Conservation (phyloP, 2,113 vertebrate species). For the Spea multiplicata region DNA sequence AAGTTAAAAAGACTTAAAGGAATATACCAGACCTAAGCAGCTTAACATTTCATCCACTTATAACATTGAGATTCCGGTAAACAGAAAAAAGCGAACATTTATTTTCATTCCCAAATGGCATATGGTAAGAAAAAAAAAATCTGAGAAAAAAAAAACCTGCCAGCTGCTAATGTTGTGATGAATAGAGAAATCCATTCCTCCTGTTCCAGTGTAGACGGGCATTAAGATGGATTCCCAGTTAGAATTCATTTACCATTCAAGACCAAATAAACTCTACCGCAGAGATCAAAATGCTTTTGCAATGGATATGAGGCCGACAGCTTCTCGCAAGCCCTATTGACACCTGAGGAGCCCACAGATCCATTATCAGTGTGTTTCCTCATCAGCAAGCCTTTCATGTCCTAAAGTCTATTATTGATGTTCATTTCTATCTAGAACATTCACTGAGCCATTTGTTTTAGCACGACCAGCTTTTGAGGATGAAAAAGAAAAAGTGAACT, state of each 20-base stretch:
- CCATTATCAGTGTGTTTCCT: constrained; percentile 55
- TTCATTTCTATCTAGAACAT: constrained; percentile 60
- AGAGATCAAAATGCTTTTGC: constrained; percentile 32
- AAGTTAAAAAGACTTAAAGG: neutral
- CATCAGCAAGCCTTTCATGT: constrained; percentile 60
- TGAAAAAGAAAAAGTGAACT: constrained; percentile 55
- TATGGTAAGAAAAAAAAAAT: constrained; percentile 6
- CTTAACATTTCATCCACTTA: neutral
- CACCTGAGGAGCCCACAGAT: constrained; percentile 59
- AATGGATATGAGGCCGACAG: constrained; percentile 38
- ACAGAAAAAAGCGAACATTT: constrained; percentile 35
- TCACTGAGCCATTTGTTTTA: constrained; percentile 58
- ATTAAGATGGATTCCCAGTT: constrained; percentile 49
- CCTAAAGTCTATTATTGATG: constrained; percentile 56
- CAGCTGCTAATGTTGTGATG: constrained; percentile 38
- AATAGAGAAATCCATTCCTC: constrained; percentile 5
- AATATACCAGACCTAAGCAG: neutral
- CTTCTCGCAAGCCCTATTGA: constrained; percentile 46
- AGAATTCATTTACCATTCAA: constrained; percentile 45
- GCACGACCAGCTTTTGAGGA: constrained; percentile 55
- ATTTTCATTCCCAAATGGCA: constrained; percentile 18
- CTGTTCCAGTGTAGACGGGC: constrained; percentile 37
- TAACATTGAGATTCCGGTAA: neutral
- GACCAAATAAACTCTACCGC: constrained; percentile 49
- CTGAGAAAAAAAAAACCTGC: constrained; percentile 10